Percentiles rank a stretch among this genome's conserved stretches.
phyloP scores from a whole-genome alignment of 2,888 invertebrate species.

The Nebria salina region DNA sequence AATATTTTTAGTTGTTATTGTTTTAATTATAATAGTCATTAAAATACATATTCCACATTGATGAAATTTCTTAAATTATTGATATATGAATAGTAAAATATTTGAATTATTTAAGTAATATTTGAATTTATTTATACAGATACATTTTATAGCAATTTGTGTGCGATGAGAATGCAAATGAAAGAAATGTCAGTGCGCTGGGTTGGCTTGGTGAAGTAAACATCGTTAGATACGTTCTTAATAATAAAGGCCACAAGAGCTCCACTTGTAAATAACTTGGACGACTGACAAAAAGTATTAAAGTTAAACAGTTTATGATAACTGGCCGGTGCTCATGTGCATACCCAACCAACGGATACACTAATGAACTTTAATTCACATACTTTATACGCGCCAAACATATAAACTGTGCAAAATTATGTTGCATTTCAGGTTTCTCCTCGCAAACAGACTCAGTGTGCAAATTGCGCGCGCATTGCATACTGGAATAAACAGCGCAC shows the following conservation, averaged over 20 bases:
- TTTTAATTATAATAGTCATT: too few relatives aligned
- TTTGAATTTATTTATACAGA: too few relatives aligned
- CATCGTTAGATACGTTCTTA: constrained; percentile 36
- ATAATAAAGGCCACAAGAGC: constrained; percentile 35
- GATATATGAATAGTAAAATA: too few relatives aligned
- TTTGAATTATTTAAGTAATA: too few relatives aligned
- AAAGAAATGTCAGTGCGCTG: neutral
- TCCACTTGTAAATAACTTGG: constrained; percentile 44
- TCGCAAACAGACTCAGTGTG: neutral
- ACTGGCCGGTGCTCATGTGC: constrained; percentile 28
- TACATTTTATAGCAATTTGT: neutral
- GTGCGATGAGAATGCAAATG: neutral
- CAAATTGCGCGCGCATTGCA: neutral
- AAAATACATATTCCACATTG: too few relatives aligned
- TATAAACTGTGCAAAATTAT: constrained; percentile 45
- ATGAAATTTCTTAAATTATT: too few relatives aligned
- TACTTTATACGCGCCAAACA: constrained; percentile 46
- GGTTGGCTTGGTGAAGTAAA: constrained; percentile 23
- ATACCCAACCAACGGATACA: constrained; percentile 34
- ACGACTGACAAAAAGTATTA: constrained; percentile 46
- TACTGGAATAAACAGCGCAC: neutral
- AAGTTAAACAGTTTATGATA: constrained; percentile 44
- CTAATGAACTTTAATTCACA: constrained; percentile 48
- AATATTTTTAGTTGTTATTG: too few relatives aligned
- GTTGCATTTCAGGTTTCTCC: constrained; percentile 42